Evolutionary conservation across 2,888 invertebrate genomes (phyloP).

Genomic region (Sphaeridia pumilis): DNA sequence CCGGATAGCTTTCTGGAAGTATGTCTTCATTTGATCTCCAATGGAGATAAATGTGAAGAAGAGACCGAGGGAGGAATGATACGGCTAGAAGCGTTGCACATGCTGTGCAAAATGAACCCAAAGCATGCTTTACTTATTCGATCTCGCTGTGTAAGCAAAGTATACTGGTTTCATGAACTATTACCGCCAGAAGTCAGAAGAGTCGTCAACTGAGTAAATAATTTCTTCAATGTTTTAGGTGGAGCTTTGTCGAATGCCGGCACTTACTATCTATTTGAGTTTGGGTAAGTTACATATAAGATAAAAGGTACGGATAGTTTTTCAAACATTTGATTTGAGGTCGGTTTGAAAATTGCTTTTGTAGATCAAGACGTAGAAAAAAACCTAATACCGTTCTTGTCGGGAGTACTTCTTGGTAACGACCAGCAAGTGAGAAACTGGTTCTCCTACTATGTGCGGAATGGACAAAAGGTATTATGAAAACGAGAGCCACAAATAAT

Average conservation of each 20-base stretch:
- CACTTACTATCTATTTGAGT: slow-evolving; percentile 70
- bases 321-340: neutral
- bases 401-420: slow-evolving; percentile 76
- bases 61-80: slow-evolving; percentile 68
- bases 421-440: slow-evolving; percentile 80
- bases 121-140: slow-evolving; percentile 70
- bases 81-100: slow-evolving; percentile 60
- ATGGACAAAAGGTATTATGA: slow-evolving; percentile 56
- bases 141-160: slow-evolving; percentile 57
- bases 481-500: neutral
- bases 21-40: slow-evolving; percentile 67
- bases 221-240: slow-evolving; percentile 45
- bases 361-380: slow-evolving; percentile 29
- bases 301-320: no score
- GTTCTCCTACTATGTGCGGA: slow-evolving; percentile 84
- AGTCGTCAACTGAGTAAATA: neutral
- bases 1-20: slow-evolving; percentile 62
- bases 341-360: slow-evolving; percentile 5
- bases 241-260: slow-evolving; percentile 78
- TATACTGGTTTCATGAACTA: no score
- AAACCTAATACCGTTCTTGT: slow-evolving; percentile 68
- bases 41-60: slow-evolving; percentile 78
- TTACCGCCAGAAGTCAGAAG: no score
- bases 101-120: slow-evolving; percentile 81
- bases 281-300: slow-evolving; percentile 43